Evolutionary conservation across 1,140 invertebrate genomes (phyloP).

Genomic region (Lamellibrachia luymesi): DNA sequence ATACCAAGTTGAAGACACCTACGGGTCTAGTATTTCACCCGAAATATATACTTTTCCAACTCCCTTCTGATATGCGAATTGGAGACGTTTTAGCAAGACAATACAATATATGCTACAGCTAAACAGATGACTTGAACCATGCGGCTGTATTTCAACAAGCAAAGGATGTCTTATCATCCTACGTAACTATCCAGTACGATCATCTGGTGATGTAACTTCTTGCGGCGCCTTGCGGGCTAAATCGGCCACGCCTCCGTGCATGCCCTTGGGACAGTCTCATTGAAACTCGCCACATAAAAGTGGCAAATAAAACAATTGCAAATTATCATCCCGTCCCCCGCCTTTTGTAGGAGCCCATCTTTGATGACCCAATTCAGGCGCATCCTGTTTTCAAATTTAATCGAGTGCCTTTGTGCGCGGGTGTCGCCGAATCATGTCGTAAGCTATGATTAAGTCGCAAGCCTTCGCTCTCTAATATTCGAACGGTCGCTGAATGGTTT

Average conservation of each 20-base stretch:
- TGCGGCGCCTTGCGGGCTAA: background rate
- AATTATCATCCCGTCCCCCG: background rate
- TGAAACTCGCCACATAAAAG: background rate
- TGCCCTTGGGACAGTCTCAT: background rate
- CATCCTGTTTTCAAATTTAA: background rate
- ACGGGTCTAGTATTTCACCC: too few relatives aligned
- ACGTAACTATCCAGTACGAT: background rate
- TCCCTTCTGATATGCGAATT: too few relatives aligned
- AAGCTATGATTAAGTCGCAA: background rate
- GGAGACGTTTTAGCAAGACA: background rate
- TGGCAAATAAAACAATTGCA: constrained; percentile 1
- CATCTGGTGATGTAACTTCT: background rate
- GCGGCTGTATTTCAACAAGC: background rate
- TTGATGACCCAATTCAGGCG: background rate
- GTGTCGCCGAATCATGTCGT: background rate
- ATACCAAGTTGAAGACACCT: too few relatives aligned
- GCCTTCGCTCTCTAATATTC: constrained; percentile 4
- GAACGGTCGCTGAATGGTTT: background rate
- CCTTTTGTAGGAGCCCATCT: background rate
- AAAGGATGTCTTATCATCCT: background rate
- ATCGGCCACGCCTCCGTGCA: too few relatives aligned
- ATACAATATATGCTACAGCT: background rate
- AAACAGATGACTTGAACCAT: background rate
- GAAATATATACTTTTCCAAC: too few relatives aligned
- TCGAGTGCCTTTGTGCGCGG: background rate